These are phyloP conservation scores for Acronicta aceris DNA, from an alignment of 2,888 invertebrate genomes.

Conservation along the genomic window DNA sequence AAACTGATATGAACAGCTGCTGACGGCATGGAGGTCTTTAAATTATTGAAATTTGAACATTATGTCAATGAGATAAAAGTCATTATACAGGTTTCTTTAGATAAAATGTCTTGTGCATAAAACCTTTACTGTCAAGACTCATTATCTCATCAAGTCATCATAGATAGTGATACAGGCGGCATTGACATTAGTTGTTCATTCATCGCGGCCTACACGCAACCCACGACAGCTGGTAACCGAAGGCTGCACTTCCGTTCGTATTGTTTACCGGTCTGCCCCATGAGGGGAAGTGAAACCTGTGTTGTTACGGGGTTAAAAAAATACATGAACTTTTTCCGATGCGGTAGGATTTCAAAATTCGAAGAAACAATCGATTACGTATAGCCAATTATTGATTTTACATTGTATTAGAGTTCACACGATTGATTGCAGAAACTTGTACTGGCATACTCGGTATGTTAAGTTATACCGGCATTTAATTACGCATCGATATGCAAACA, in stretches of 20 bases:
- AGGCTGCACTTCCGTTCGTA: constrained; percentile 54
- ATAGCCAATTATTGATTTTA: constrained; percentile 2
- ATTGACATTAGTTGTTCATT: constrained; percentile 51
- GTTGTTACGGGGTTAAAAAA: not conserved
- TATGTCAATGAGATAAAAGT: too few species aligned
- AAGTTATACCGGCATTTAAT: not conserved
- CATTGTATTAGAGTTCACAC: constrained; percentile 1
- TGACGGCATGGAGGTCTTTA: too few species aligned
- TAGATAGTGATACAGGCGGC: constrained; percentile 25
- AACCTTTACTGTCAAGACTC: constrained; percentile 14
- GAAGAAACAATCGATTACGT: not conserved
- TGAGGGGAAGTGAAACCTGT: constrained; percentile 26
- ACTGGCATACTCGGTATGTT: not conserved
- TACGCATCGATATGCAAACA: not conserved
- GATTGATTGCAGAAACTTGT: not conserved
- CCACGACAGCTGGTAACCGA: constrained; percentile 50
- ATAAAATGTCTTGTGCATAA: not conserved
- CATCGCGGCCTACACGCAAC: constrained; percentile 50
- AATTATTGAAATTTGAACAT: too few species aligned
- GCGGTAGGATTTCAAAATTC: not conserved
- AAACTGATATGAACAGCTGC: too few species aligned
- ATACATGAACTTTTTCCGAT: not conserved
- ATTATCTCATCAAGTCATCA: constrained; percentile 21
- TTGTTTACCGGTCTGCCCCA: constrained; percentile 33
- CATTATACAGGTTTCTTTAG: too few species aligned